phyloP scores from a whole-genome alignment of 2,888 invertebrate species.

The Lasioglossum malachurum region DNA sequence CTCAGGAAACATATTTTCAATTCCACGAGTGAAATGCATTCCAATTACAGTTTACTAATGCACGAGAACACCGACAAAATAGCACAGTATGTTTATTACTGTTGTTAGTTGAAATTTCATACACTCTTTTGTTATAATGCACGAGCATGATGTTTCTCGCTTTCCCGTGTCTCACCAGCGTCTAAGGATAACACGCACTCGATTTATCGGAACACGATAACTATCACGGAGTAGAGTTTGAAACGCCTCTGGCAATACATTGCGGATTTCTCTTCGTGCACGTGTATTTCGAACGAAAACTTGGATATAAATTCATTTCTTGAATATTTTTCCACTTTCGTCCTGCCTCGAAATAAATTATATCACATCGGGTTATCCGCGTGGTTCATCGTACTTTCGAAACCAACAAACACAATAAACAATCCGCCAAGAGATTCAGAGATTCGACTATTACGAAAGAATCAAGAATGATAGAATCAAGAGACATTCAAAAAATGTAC shows the following conservation, averaged over 20 bases:
- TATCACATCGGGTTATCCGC: background rate
- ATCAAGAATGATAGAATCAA: background rate
- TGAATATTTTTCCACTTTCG: background rate
- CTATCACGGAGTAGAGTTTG: slow-evolving; percentile 67
- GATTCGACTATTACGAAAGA: background rate
- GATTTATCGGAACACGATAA: slow-evolving; percentile 73
- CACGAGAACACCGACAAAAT: background rate
- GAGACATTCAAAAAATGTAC: background rate
- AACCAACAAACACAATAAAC: background rate
- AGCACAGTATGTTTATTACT: background rate
- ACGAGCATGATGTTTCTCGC: slow-evolving; percentile 54
- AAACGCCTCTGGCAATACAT: slow-evolving; percentile 67
- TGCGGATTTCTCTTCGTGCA: slow-evolving; percentile 60
- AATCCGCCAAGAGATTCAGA: background rate
- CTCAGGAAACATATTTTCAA: background rate
- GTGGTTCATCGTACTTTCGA: background rate
- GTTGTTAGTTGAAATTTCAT: slow-evolving; percentile 21
- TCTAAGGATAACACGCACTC: slow-evolving; percentile 71
- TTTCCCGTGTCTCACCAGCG: slow-evolving; percentile 58
- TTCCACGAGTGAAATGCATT: background rate
- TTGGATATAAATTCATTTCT: slow-evolving; percentile 46
- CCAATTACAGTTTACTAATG: background rate
- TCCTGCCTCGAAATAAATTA: background rate
- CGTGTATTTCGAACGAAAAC: slow-evolving; percentile 52
- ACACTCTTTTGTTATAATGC: slow-evolving; percentile 56